Base-by-base conservation (phyloP, 2,797 vertebrate species). In the Momotus momota region DNA sequence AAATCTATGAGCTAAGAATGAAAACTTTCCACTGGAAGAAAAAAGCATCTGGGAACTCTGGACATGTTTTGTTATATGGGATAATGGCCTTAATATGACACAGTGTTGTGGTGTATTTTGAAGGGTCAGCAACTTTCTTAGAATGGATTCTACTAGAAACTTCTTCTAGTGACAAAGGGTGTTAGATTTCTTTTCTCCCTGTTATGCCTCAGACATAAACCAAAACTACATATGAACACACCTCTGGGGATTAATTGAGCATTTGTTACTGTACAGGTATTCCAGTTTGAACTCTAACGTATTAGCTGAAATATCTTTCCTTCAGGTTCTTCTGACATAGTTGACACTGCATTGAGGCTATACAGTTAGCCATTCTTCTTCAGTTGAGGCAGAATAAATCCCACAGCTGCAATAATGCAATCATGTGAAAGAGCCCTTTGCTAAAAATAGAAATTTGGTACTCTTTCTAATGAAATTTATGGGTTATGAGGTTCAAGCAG, bases 191-290 rank as follows among this genome's bases (percentile, higher is more conserved):
- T 35, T 88, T 90, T 75, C 16, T 67, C 18, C 45, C 27, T 78
- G 2, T 40, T 89, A 21, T 9, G 8, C n/a, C 48, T 94, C 40
- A 77, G 25, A 27, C 21, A 40, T 41, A 69, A 87, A 57, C 5
- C 13, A 62, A 43, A 72, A n/a, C 18, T 41, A 12, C 4, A 5
- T n/a, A 40, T 9, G 12, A 57, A 22, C 18, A 49, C 12, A 22
- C 1, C 19, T 4, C 29, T 62, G 40, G 60, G 48, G 14, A 35
- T 61, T 25, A 70, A 0, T 2, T 52, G 64, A 86, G 10, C 5
- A 29, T 55, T 82, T 73, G 6, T 48, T 85, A 27, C 19, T 57
- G 16, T 43, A 22, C 12, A 6, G 6, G 1, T 62, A 43, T 66
- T 94, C 29, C 46, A 77, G 14, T 38, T 83, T 90, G 49, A 88